Evolutionary conservation across 2,797 vertebrate genomes (phyloP), one percentile per base, ranked within the genome.

Genomic region (Myotis myotis): DNA sequence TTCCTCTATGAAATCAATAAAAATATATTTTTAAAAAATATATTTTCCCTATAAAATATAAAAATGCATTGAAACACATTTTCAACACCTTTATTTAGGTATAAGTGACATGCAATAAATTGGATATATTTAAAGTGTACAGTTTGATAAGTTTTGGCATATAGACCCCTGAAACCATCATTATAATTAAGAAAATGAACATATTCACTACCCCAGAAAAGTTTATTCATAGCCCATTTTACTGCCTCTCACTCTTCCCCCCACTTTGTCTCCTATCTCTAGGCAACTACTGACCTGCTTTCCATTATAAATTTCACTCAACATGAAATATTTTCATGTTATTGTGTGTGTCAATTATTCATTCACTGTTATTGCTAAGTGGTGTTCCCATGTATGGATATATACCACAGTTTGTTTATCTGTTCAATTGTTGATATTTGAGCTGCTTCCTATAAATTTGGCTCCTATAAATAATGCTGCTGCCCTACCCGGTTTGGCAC

Each of bases 31-130:
- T 23, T 38, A 5, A 13, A 13, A 55, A 22, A 55, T 22, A 55
- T 55, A 57, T 55, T 57, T 57, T 57, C 11, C 55, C 55, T 25
- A 57, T 25, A 28, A 60, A 28, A 60, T 25, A 28, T 72, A 44
- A 89, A 87, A 95, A 60, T 89, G 6, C 23, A 64, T 49, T 41
- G 17, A 74, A 76, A 90, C 47, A 91, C 13, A 81, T 72, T 93
- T 91, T 94, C 13, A 89, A 76, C 16, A 83, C 36, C 8, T 76
- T 95, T 95, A 76, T 82, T 72, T 92, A 91, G 55, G 10, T 76
- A 23, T 28, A 84, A 87, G 19, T 89, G 64, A 74, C 60, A 79
- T 64, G 72, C 3, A 44, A 15, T 62, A 74, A 88, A 19, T 25
- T 76, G 9, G 30, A 79, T 6, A 28, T 83, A 88, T 74, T 88